Evolutionary conservation across 2,888 invertebrate species (phyloP).

Genomic region (Nephrotoma flavescens): DNA sequence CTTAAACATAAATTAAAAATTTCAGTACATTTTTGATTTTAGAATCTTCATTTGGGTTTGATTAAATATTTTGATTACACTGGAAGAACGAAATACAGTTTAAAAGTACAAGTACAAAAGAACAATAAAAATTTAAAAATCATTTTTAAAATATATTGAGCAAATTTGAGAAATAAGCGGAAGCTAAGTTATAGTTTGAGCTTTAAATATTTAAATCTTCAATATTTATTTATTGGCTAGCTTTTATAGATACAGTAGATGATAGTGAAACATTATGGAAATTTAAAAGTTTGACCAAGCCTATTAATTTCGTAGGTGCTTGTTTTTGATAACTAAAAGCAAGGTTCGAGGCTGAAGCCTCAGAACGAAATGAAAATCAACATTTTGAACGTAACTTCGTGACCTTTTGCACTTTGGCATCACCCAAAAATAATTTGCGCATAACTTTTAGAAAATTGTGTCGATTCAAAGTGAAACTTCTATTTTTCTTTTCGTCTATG

Average conservation of each 20-base stretch:
- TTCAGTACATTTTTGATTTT: not conserved
- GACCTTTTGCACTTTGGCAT: too few relatives aligned
- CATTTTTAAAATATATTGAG: not conserved
- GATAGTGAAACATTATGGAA: not conserved
- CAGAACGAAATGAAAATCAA: too few relatives aligned
- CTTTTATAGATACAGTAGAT: not conserved
- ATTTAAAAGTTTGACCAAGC: too few relatives aligned
- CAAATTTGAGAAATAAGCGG: not conserved
- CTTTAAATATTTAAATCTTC: not conserved
- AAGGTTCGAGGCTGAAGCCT: too few relatives aligned
- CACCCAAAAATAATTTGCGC: too few relatives aligned
- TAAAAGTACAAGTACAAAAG: not conserved
- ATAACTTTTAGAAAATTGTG: too few relatives aligned
- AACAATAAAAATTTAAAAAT: too few relatives aligned
- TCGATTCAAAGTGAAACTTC: too few relatives aligned
- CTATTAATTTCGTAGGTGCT: too few relatives aligned
- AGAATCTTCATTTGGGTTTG: not conserved
- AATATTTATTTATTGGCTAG: not conserved
- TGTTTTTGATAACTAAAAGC: too few relatives aligned
- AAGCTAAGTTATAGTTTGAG: not conserved
- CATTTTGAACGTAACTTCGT: too few relatives aligned
- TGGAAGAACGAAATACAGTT: not conserved
- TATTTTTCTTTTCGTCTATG: too few relatives aligned
- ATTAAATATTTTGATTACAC: not conserved
- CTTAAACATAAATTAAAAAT: not conserved